Conservation (phyloP, 2,888 invertebrate genomes). For the Pseudococcus viburni region DNA sequence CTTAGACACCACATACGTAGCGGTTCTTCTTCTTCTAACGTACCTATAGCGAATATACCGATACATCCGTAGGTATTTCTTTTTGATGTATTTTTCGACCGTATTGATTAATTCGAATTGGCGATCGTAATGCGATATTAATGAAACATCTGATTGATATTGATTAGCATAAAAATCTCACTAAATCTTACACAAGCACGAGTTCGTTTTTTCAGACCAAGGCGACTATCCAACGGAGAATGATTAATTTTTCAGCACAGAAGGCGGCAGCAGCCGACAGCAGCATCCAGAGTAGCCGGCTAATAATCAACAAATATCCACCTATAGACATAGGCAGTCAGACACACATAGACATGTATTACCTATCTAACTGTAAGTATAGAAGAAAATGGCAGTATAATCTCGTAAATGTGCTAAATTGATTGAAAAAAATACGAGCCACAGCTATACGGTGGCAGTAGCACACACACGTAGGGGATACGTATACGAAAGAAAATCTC, state of each 20-base stretch:
- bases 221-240: neutral
- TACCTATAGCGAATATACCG: neutral
- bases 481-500: conserved; percentile 20
- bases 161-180: conserved; percentile 41
- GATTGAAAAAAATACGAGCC: neutral
- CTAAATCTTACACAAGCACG: neutral
- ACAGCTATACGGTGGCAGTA: neutral
- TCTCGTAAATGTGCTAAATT: neutral
- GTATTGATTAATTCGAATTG: conserved; percentile 45
- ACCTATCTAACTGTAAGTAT: neutral
- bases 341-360: neutral
- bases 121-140: conserved; percentile 31
- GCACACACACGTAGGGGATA: neutral
- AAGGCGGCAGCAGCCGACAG: neutral
- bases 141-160: conserved; percentile 36
- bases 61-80: neutral
- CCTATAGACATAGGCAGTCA: neutral
- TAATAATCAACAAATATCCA: neutral
- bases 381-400: too few species aligned
- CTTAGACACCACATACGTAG: neutral
- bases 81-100: neutral
- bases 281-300: neutral
- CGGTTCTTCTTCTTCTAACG: too few species aligned
- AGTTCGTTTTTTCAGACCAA: neutral
- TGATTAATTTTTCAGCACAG: conserved; percentile 17